Evolutionary conservation across 1,140 invertebrate genomes (phyloP), one percentile per base, ranked within the genome.

Genomic region (Micrasema minimum): DNA sequence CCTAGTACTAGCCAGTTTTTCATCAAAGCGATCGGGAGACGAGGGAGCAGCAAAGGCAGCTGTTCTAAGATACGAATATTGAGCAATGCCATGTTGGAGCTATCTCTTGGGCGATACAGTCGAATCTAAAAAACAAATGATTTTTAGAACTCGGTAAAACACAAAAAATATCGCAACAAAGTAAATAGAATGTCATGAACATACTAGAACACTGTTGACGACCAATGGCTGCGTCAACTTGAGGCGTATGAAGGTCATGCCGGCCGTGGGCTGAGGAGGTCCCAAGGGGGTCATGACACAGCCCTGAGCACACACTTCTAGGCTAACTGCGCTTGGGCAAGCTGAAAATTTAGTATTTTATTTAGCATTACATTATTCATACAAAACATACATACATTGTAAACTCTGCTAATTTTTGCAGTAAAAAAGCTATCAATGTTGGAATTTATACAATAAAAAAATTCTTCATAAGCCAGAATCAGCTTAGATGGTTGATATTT

Each of bases 261-360:
- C 94, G 48, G 92, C 91, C 2, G 94, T 96, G 11, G 92, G 93
- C 48, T 87, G 85, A 3, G 86, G 85, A 6, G 87, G 81, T 1
- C 86, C 86, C 22, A 87, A 79, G 0, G 86, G 84, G 0, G 83
- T 85, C 53, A 86, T 83, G 4, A 80, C 79, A 41, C 88, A 89
- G 14, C 86, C 87, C 67, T 88, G 87, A 6, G 87, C 78, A 0
- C 86, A 86, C 23, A 91, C 86, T 81, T 97, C 95, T 31, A 97
- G 81, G 9, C 92, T 92, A 1, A 97, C 93, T n/a, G 92, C 93
- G 7, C 93, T 93, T 4, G 96, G 95, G 76, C 94, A 96, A 4
- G 94, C 93, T 88, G 79, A 31, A 78, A n/a, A n/a, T n/a, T n/a
- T n/a, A n/a, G n/a, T n/a, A n/a, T n/a, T n/a, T n/a, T n/a, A n/a